These are phyloP conservation scores for Onychostoma macrolepis DNA, from an alignment of 2,113 vertebrate genomes.

Conservation along the genomic window DNA sequence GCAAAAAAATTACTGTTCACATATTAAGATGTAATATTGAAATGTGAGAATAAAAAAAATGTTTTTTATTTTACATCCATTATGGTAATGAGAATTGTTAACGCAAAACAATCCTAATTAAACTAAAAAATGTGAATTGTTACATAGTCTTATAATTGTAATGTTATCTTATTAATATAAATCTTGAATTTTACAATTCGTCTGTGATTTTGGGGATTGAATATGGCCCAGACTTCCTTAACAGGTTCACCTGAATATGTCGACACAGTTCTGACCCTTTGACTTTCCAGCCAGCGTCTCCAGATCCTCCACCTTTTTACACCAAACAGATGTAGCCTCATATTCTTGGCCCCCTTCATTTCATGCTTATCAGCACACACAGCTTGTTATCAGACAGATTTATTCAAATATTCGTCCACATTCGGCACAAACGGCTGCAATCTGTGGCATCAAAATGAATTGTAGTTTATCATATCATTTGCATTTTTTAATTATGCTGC, in stretches of 20 bases:
- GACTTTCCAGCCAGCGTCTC: background rate
- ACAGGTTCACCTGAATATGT: background rate
- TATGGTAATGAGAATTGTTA: background rate
- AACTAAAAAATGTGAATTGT: background rate
- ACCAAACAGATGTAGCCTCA: slow-evolving; percentile 50
- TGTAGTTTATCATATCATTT: slow-evolving; percentile 64
- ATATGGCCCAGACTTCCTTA: background rate
- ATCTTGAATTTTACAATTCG: background rate
- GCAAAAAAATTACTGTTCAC: background rate
- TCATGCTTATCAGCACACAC: slow-evolving; percentile 38
- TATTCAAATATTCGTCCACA: slow-evolving; percentile 50
- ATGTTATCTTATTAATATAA: background rate
- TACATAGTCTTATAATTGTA: no score
- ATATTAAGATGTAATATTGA: background rate
- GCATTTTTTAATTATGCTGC: slow-evolving; percentile 72
- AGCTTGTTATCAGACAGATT: slow-evolving; percentile 64
- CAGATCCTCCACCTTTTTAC: background rate
- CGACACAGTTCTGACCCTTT: background rate
- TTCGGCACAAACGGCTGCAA: slow-evolving; percentile 50
- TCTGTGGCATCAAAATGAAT: slow-evolving; percentile 53
- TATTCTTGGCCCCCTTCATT: slow-evolving; percentile 35
- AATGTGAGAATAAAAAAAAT: background rate
- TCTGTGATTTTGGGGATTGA: background rate
- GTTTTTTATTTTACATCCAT: background rate
- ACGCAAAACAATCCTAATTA: background rate